Percentiles rank a stretch among this genome's conserved stretches.
Conservation (phyloP, 2,113 vertebrate genomes). For the Tiliqua scincoides region DNA sequence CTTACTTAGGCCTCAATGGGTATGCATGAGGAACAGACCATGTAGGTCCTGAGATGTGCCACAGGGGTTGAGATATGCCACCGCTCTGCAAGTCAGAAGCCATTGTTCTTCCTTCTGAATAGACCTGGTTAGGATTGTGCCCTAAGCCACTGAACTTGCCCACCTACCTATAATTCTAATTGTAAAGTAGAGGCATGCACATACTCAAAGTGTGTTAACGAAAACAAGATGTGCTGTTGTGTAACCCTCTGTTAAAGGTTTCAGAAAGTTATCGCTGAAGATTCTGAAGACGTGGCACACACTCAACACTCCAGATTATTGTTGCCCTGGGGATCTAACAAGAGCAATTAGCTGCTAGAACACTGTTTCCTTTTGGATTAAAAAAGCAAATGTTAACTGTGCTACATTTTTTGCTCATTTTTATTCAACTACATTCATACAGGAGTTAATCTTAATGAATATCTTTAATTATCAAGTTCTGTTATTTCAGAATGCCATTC, state of each 20-base stretch:
- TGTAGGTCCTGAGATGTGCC: not conserved
- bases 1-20: not conserved
- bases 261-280: not conserved
- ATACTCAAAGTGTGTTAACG: not conserved
- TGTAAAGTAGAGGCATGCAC: not conserved
- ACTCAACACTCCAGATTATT: not conserved
- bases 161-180: not conserved
- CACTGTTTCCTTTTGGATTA: not conserved
- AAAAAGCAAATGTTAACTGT: constrained; percentile 9
- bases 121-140: too few relatives aligned
- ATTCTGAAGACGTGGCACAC: not conserved
- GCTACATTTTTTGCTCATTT: not conserved
- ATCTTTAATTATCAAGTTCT: not conserved
- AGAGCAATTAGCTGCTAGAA: not conserved
- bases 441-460: not conserved
- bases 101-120: not conserved
- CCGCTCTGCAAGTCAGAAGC: not conserved
- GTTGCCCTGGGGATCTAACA: not conserved
- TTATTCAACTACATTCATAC: not conserved
- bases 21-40: not conserved
- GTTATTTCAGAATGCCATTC: not conserved
- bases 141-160: not conserved
- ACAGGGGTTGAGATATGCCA: not conserved
- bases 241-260: not conserved
- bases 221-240: not conserved